Evolutionary conservation across 2,113 vertebrate genomes (phyloP).

Genomic region (Trematomus loennbergii): DNA sequence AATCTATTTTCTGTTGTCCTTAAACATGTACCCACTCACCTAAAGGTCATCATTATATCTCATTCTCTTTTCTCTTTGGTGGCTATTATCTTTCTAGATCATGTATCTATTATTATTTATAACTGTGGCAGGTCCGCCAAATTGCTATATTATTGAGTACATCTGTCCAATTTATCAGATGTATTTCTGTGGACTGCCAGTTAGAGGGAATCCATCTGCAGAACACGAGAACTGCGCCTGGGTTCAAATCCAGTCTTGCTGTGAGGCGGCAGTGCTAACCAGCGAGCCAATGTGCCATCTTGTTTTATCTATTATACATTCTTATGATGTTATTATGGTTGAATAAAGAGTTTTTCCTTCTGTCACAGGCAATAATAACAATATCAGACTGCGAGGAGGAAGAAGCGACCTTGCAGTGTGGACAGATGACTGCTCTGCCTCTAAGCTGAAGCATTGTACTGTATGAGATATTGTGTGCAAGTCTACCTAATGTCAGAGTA

Average conservation of each 20-base stretch:
- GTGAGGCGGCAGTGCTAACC: background rate
- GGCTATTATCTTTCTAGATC: too few species aligned
- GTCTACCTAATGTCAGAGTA: background rate
- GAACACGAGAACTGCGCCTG: constrained; percentile 1
- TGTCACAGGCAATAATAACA: background rate
- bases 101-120: too few species aligned
- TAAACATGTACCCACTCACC: background rate
- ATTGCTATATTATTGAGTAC: background rate
- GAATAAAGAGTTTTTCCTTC: background rate
- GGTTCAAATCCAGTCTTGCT: background rate
- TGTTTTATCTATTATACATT: background rate
- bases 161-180: background rate
- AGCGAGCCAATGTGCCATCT: background rate
- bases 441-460: background rate
- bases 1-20: background rate
- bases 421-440: background rate
- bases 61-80: background rate
- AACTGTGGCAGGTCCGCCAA: background rate
- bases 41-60: background rate
- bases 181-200: background rate
- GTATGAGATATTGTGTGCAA: background rate
- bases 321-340: background rate
- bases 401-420: background rate
- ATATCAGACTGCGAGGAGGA: background rate
- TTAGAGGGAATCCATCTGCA: background rate